Conservation (phyloP, 1,140 invertebrate genomes). For the Bombus terrestris region DNA sequence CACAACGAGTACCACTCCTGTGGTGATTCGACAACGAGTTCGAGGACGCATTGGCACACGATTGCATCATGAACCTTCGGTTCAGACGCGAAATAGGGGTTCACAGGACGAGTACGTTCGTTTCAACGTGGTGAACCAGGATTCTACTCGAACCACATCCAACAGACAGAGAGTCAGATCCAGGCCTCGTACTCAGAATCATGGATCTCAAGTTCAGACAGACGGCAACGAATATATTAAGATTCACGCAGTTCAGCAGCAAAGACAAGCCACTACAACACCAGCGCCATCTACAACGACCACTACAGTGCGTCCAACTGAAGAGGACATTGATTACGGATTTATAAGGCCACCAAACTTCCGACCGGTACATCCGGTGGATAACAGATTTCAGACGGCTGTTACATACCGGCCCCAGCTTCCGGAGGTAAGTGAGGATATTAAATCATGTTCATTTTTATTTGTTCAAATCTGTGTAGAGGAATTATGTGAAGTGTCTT, state of each 20-base stretch:
- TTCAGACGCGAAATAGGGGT: constrained; percentile 75
- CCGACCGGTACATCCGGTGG: constrained; percentile 65
- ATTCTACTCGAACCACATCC: constrained; percentile 46
- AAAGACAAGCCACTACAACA: constrained; percentile 52
- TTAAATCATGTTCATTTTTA: neutral
- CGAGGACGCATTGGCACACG: constrained; percentile 71
- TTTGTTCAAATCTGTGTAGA: neutral
- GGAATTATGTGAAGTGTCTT: neutral
- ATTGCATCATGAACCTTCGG: constrained; percentile 70
- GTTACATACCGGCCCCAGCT: constrained; percentile 51
- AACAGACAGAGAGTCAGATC: constrained; percentile 62
- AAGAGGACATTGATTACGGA: constrained; percentile 75
- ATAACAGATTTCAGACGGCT: constrained; percentile 57
- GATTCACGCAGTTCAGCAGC: constrained; percentile 68
- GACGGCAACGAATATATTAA: constrained; percentile 79
- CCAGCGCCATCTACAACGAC: constrained; percentile 45
- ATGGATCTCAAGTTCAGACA: constrained; percentile 73
- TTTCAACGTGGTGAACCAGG: constrained; percentile 79
- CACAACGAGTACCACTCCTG: constrained; percentile 70
- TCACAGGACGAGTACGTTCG: constrained; percentile 79
- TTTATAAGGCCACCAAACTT: constrained; percentile 77
- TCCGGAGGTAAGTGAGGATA: constrained; percentile 58
- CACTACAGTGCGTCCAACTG: constrained; percentile 34
- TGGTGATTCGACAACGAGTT: constrained; percentile 76
- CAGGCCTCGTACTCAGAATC: constrained; percentile 62